phyloP scores from a whole-genome alignment of 2,113 vertebrate genomes.

The Oreochromis spilurus region DNA sequence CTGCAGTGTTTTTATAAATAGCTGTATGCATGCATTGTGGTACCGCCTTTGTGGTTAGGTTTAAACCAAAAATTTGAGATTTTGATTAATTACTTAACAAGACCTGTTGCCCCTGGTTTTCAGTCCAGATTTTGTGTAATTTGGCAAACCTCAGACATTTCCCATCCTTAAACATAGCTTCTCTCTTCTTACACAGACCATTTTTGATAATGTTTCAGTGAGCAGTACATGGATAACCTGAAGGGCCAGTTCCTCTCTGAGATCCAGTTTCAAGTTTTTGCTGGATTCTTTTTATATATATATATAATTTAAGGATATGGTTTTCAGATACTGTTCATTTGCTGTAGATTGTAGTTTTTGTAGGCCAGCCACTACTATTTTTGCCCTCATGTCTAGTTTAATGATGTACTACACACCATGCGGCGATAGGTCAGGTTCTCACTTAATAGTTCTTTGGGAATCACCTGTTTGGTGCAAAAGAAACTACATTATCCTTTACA shows the following conservation, averaged over 20 bases:
- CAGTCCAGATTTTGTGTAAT: not conserved
- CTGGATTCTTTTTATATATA: not conserved
- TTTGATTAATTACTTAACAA: not conserved
- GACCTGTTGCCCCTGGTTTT: not conserved
- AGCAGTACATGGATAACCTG: not conserved
- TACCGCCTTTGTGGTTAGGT: not conserved
- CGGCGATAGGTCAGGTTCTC: not conserved
- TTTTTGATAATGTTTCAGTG: not conserved
- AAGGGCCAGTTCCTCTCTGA: not conserved
- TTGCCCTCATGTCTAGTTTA: not conserved
- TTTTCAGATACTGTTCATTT: not conserved
- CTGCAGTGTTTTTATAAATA: not conserved
- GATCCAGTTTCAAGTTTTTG: not conserved
- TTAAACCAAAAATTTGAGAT: not conserved
- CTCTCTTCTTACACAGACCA: not conserved
- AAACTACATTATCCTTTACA: not conserved
- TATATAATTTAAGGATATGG: not conserved
- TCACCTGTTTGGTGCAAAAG: not conserved
- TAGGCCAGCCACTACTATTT: not conserved
- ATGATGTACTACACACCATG: not conserved
- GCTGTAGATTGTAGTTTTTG: not conserved
- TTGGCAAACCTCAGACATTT: not conserved
- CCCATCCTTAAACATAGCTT: not conserved
- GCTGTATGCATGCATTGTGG: not conserved
- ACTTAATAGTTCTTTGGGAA: not conserved